Conservation (phyloP, 2,113 vertebrate species). For the Dryoscopus gambensis region DNA sequence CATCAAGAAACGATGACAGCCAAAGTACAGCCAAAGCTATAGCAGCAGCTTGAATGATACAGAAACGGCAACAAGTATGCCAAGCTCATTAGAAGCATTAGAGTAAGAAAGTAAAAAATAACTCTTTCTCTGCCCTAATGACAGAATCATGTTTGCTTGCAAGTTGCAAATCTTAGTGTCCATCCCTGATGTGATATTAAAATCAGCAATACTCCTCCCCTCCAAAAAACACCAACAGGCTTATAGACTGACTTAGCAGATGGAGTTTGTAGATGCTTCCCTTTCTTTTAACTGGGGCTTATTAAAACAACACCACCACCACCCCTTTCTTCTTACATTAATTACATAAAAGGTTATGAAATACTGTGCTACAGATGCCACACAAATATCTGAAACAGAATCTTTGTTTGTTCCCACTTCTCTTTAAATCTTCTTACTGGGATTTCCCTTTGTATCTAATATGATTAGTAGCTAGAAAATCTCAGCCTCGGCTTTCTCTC, state of each 20-base stretch:
- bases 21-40: neutral
- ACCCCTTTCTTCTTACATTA: neutral
- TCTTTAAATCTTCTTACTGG: neutral
- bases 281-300: neutral
- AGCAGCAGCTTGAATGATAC: neutral
- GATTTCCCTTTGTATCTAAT: neutral
- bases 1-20: neutral
- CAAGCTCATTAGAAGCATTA: neutral
- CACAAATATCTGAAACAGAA: neutral
- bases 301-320: neutral
- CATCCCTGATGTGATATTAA: neutral
- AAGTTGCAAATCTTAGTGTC: neutral
- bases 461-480: neutral
- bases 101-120: neutral
- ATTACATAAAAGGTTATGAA: neutral
- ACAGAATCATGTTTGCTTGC: neutral
- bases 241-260: neutral
- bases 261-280: neutral
- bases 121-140: neutral
- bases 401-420: neutral
- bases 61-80: neutral
- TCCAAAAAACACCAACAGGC: neutral
- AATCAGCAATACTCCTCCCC: neutral
- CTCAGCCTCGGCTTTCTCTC: neutral
- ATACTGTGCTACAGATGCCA: neutral